phyloP scores from a whole-genome alignment of 2,888 invertebrate genomes.

The Spilosoma lubricipeda region DNA sequence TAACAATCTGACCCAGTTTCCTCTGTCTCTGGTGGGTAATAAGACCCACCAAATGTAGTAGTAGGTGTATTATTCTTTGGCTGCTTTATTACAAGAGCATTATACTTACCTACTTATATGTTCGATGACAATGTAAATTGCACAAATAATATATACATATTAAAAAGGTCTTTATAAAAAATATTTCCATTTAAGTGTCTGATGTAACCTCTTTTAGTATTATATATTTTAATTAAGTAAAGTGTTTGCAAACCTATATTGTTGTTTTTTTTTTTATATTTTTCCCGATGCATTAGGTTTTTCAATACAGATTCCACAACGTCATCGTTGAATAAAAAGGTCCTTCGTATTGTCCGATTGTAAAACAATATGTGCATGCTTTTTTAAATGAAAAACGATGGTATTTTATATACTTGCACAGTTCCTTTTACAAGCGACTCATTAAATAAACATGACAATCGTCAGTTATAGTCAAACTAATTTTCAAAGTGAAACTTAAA shows the following conservation, averaged over 20 bases:
- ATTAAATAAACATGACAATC: too few relatives aligned
- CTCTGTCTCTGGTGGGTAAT: not conserved
- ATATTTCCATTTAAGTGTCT: constrained; percentile 41
- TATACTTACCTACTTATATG: not conserved
- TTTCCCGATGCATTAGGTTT: not conserved
- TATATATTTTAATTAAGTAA: constrained; percentile 53
- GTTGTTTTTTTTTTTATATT: constrained; percentile 18
- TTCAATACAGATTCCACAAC: not conserved
- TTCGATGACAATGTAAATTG: constrained; percentile 24
- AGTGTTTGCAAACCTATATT: constrained; percentile 56
- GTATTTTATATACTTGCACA: not conserved
- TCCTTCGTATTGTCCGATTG: not conserved
- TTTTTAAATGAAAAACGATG: not conserved
- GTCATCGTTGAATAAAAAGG: not conserved
- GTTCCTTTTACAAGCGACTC: too few relatives aligned
- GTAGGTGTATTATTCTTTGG: not conserved
- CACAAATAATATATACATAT: constrained; percentile 45
- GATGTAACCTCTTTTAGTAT: constrained; percentile 39
- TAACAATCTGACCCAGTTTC: not conserved
- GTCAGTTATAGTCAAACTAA: too few relatives aligned
- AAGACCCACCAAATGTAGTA: not conserved
- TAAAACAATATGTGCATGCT: not conserved
- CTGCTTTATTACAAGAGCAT: constrained; percentile 8
- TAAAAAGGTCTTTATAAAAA: constrained; percentile 23
- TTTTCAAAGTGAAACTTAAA: too few relatives aligned